Conservation (phyloP, 2,888 invertebrate species). For the Pseudoips prasinana region DNA sequence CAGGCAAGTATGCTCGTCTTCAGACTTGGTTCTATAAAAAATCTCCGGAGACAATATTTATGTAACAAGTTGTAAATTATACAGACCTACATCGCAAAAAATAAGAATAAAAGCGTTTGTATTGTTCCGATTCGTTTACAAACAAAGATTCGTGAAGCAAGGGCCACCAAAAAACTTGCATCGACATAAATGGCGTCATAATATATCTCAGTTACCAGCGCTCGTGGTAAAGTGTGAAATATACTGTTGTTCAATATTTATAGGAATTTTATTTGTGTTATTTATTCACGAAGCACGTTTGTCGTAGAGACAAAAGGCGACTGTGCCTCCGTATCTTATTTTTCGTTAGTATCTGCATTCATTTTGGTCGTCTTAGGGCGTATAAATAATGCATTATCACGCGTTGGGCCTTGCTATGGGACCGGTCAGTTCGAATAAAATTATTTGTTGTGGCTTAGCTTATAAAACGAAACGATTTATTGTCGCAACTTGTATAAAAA, state of each 20-base stretch:
- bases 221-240: slow-evolving; percentile 74
- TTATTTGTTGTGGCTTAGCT: slow-evolving; percentile 60
- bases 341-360: slow-evolving; percentile 77
- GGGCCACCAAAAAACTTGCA: slow-evolving; percentile 57
- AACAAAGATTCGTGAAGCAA: slow-evolving; percentile 69
- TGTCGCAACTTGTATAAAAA: slow-evolving; percentile 24
- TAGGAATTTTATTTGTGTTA: slow-evolving; percentile 77
- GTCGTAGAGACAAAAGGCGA: slow-evolving; percentile 66
- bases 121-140: slow-evolving; percentile 70
- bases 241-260: slow-evolving; percentile 78
- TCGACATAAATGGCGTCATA: slow-evolving; percentile 66
- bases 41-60: no score
- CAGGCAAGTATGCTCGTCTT: no score
- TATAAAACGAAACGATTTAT: slow-evolving; percentile 44
- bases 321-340: slow-evolving; percentile 60
- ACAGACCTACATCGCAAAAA: no score
- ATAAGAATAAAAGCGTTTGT: slow-evolving; percentile 44
- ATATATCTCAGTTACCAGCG: slow-evolving; percentile 70
- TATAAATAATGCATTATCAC: slow-evolving; percentile 82
- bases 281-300: slow-evolving; percentile 75
- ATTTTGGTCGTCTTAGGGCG: slow-evolving; percentile 73
- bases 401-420: slow-evolving; percentile 56
- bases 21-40: no score
- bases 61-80: no score
- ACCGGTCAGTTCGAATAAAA: slow-evolving; percentile 59